Conservation (phyloP, 2,888 invertebrate species). For the Lottia gigantea region DNA sequence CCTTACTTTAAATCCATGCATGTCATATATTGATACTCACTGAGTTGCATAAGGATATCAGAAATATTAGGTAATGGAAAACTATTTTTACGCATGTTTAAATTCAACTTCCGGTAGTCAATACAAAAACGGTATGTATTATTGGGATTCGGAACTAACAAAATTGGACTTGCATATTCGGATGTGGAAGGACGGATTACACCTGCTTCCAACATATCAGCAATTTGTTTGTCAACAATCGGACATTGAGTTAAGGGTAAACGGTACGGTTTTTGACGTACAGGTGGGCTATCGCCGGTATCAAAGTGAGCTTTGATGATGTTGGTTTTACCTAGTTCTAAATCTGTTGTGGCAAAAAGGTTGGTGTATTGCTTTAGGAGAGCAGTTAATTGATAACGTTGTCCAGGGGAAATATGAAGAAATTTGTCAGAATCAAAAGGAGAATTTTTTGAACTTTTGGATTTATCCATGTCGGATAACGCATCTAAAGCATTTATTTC, state of each 20-base stretch:
- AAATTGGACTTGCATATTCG: constrained; percentile 13
- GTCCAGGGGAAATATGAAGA: background rate
- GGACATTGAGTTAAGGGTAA: constrained; percentile 4
- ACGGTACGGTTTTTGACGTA: constrained; percentile 11
- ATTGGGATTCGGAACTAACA: background rate
- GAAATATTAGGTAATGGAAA: constrained; percentile 8
- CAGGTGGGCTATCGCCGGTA: background rate
- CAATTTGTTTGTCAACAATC: background rate
- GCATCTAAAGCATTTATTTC: too few relatives aligned
- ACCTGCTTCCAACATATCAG: too few relatives aligned
- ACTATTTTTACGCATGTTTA: background rate
- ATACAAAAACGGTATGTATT: background rate
- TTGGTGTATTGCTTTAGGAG: background rate
- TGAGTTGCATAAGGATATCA: background rate
- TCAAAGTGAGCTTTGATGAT: background rate
- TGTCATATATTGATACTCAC: background rate
- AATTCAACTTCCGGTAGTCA: background rate
- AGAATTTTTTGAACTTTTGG: too few relatives aligned
- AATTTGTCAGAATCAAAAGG: background rate
- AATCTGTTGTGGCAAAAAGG: background rate
- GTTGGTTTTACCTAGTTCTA: background rate
- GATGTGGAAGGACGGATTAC: background rate
- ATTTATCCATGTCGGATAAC: too few relatives aligned
- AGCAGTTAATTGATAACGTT: background rate
- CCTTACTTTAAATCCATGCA: constrained; percentile 15